Evolutionary conservation across 35 echinoderm and acorn worm species (phyloP).

Genomic region (Stichopus chloronotus): DNA sequence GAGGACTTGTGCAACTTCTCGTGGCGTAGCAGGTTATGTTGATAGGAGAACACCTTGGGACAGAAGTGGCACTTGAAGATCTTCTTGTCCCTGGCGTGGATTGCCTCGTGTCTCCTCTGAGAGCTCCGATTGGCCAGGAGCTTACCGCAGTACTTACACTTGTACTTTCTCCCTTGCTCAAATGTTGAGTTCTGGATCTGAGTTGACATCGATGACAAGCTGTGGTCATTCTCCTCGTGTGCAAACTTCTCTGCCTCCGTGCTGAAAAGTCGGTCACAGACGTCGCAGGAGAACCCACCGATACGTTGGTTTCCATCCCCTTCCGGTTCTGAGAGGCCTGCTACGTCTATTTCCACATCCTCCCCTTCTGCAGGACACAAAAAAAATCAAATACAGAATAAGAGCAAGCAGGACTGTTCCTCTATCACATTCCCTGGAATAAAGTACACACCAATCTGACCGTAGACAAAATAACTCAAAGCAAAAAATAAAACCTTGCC

Average conservation of each 20-base stretch:
- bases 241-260: not conserved
- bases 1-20: not conserved
- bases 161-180: not conserved
- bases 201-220: not conserved
- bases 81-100: conserved; percentile 24
- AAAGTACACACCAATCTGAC: no score
- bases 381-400: not conserved
- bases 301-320: not conserved
- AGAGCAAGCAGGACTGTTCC: no score
- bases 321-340: not conserved
- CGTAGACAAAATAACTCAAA: no score
- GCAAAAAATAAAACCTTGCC: no score
- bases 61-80: not conserved
- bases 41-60: conserved; percentile 1
- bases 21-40: conserved; percentile 14
- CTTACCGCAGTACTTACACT: conserved; percentile 40
- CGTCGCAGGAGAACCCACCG: not conserved
- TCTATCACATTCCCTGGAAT: no score
- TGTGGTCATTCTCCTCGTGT: conserved; percentile 19
- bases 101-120: conserved; percentile 13
- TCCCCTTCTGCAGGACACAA: not conserved
- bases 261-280: not conserved
- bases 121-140: not conserved
- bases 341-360: not conserved
- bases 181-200: not conserved